Percentiles rank a stretch among this genome's conserved stretches.
These are phyloP conservation scores for Indicator maculatus DNA, from an alignment of 2,113 vertebrate species.

Conservation along the genomic window DNA sequence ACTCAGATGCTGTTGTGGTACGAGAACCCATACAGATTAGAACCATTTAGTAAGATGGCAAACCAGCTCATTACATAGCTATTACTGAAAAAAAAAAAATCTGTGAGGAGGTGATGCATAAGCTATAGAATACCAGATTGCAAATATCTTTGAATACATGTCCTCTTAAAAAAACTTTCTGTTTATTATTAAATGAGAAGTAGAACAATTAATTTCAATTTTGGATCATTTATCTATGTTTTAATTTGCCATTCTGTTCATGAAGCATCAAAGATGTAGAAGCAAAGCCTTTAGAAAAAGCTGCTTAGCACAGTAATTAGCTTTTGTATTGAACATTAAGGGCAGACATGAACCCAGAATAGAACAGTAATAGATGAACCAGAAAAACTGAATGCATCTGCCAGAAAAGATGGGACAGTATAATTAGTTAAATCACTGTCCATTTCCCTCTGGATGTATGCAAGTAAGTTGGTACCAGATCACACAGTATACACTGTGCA, in stretches of 20 bases:
- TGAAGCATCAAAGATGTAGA: conserved; percentile 35
- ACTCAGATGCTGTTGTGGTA: neutral
- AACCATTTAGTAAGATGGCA: conserved; percentile 1
- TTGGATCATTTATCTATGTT: conserved; percentile 38
- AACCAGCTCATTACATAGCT: neutral
- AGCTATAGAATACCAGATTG: neutral
- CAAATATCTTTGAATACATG: conserved; percentile 37
- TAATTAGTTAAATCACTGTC: neutral
- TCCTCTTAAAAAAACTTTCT: conserved; percentile 10
- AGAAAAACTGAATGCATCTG: conserved; percentile 33
- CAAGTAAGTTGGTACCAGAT: neutral
- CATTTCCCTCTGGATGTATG: neutral
- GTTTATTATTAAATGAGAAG: conserved; percentile 37
- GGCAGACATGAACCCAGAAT: conserved; percentile 18
- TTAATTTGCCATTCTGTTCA: conserved; percentile 55
- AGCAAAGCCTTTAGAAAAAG: conserved; percentile 29
- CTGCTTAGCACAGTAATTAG: conserved; percentile 43
- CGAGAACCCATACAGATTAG: conserved; percentile 10
- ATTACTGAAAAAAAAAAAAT: neutral
- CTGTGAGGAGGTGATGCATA: neutral
- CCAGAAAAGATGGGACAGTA: conserved; percentile 23
- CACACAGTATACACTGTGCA: neutral
- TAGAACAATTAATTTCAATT: conserved; percentile 27
- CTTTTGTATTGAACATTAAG: conserved; percentile 49
- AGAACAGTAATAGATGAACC: conserved; percentile 38